Evolutionary conservation across 2,113 vertebrate species (phyloP), one percentile per base, ranked within the genome.

Genomic region (Aspiorhynchus laticeps): DNA sequence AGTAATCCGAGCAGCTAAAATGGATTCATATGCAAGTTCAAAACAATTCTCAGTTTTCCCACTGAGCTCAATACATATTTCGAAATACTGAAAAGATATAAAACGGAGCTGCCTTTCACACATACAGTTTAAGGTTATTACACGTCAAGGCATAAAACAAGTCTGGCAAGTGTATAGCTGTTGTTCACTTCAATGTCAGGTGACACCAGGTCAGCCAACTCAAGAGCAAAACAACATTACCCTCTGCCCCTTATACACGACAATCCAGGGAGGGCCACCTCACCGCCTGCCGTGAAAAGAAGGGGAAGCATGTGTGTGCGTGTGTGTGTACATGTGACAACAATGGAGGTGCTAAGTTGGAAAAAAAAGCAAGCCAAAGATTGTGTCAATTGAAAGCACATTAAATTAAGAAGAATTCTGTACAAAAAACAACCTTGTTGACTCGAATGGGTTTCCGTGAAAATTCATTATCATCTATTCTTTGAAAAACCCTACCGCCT

Each of bases 151-250:
- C 31, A 82, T 33, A 61, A 19, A 19, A 6, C 80, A 10, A 6
- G 36, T 81, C 36, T 2, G 7, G 21, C 11, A 24, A 31, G 43
- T 14, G 17, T 15, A n/a, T 53, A 73, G 65, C 28, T 69, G 61
- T 84, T 74, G 24, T 74, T 56, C 31, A 38, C 82, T 41, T 38
- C 33, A 36, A 17, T 59, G 81, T 74, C 63, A 21, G 36, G 85
- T 31, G 78, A 86, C 85, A 0, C 17, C n/a, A 48, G 89, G 71
- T 91, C 88, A 87, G 83, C 36, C 84, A 38, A 84, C 56, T 85
- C 67, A 87, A 73, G 51, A 90, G 92, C 69, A 91, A 69, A 93
- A 94, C 90, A 94, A 92, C 88, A 26, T 0, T 5, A 84, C 90
- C 89, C 86, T 43, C 1, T 56, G 73, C 80, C 63, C 24, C 87